Evolutionary conservation across 2,113 vertebrate genomes (phyloP), one percentile per base, ranked within the genome.

Genomic region (Neofelis nebulosa): DNA sequence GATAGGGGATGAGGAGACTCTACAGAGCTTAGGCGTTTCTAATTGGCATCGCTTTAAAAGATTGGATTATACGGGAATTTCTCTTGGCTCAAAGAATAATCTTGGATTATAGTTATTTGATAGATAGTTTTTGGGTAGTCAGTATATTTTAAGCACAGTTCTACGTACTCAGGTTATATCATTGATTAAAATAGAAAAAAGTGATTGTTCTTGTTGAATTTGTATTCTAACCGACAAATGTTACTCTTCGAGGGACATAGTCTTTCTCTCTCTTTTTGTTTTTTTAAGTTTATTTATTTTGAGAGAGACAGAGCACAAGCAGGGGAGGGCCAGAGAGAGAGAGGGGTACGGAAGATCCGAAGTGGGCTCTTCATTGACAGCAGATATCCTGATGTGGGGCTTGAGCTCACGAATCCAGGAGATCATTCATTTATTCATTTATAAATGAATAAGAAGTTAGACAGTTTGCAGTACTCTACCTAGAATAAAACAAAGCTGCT

Each of bases 151-250:
- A 91, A 94, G 69, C 50, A 69, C 14, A 81, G 16, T 91, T 86
- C 63, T 89, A 55, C 19, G 12, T 73, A 73, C 41, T 86, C 23
- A 11, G 80, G 29, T 36, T 91, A 63, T 48, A 57, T 31, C 69
- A 94, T 41, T 95, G 68, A 94, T 94, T 86, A 80, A 83, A 78
- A 96, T 15, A 71, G 36, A 90, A 3, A 84, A 87, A 95, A 93
- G 80, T n/a, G 41, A 95, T 65, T 65, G 48, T 29, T 15, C 25
- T 74, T 4, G 14, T 76, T 27, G 31, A 83, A 38, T 92, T 45
- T 82, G 5, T 83, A 45, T 36, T 93, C 27, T 69, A 76, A 41
- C 23, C 76, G 15, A 81, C 90, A 57, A 50, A 82, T 73, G 55
- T 6, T 89, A 16, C 76, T 97, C 15, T 86, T 92, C 3, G 33